phyloP scores from a whole-genome alignment of 2,113 vertebrate species.

The Sinocyclocheilus maitianheensis region DNA sequence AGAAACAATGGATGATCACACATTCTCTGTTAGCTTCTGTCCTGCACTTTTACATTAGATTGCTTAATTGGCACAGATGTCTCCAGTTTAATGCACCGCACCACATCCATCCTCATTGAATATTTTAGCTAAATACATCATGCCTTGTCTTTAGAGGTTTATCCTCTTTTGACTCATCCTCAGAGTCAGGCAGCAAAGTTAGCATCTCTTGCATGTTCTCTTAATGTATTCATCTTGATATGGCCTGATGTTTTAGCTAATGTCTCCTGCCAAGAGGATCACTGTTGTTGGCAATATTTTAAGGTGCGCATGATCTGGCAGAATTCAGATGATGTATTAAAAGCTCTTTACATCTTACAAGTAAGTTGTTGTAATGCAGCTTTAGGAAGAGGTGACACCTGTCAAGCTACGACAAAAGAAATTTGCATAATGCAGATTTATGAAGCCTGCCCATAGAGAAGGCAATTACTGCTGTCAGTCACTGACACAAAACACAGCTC shows the following conservation, averaged over 20 bases:
- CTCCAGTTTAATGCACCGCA: neutral
- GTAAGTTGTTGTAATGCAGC: neutral
- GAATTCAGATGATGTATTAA: constrained; percentile 22
- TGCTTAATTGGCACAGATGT: constrained; percentile 2
- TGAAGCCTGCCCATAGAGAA: constrained; percentile 22
- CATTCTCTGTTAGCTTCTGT: neutral
- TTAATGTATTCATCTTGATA: neutral
- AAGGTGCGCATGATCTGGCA: constrained; percentile 20
- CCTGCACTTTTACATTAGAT: neutral
- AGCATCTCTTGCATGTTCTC: neutral
- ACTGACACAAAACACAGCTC: constrained; percentile 18
- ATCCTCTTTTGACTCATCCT: neutral
- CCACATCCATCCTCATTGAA: neutral
- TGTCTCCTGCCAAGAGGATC: neutral
- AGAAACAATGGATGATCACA: neutral
- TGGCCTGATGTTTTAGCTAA: neutral
- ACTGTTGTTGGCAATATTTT: constrained; percentile 18
- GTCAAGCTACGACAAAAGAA: neutral
- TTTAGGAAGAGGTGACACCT: neutral
- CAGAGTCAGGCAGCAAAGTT: neutral
- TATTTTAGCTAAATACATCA: constrained; percentile 17
- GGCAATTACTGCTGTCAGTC: constrained; percentile 42
- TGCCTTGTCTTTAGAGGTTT: neutral
- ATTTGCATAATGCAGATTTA: constrained; percentile 37
- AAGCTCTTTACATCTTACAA: constrained; percentile 21